Percentiles rank a stretch among this genome's conserved stretches.
Conservation (phyloP, 2,113 vertebrate species). For the Astur gentilis region DNA sequence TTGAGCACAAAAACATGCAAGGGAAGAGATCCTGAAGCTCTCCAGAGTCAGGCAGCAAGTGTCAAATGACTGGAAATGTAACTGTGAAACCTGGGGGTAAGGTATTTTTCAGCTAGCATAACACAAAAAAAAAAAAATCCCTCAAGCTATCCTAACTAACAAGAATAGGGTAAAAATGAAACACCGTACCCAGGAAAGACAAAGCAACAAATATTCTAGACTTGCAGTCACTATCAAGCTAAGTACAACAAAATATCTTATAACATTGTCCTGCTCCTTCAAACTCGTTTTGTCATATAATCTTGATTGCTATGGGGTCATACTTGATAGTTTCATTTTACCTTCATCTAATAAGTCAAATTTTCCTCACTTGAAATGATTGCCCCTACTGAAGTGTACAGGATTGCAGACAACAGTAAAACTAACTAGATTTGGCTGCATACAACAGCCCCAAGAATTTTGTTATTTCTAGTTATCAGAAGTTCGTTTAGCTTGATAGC, state of each 20-base stretch:
- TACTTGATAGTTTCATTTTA: background rate
- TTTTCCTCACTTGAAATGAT: background rate
- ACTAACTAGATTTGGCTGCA: background rate
- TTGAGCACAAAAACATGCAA: background rate
- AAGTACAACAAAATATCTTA: background rate
- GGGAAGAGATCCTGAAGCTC: background rate
- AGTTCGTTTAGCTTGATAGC: background rate
- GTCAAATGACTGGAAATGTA: background rate
- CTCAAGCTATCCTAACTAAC: background rate
- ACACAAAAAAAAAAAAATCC: background rate
- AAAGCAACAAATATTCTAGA: background rate
- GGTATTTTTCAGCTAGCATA: background rate
- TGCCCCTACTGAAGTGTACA: fast-evolving
- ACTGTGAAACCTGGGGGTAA: background rate
- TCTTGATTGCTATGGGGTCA: background rate
- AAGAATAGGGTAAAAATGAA: background rate
- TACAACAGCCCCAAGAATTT: background rate
- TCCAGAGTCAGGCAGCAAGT: background rate
- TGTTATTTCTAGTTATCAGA: background rate
- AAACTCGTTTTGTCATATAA: background rate
- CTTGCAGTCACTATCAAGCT: background rate
- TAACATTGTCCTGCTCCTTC: background rate
- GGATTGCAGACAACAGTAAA: background rate
- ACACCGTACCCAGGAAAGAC: background rate
- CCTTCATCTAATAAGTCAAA: background rate